Evolutionary conservation across 2,797 vertebrate species (phyloP).

Genomic region (Acropternis orthonyx): DNA sequence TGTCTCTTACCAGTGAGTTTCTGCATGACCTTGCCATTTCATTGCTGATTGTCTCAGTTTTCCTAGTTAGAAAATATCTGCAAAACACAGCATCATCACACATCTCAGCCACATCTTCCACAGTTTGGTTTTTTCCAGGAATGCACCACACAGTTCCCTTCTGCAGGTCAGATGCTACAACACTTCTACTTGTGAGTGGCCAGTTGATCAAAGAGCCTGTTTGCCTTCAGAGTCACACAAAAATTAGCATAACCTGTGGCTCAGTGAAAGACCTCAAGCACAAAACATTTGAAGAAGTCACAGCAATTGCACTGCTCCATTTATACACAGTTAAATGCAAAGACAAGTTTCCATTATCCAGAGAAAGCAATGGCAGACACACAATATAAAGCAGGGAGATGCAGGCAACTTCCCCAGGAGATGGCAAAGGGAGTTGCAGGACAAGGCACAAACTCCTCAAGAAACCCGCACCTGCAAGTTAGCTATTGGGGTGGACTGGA

Average conservation of each 20-base stretch:
- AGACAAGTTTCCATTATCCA: background rate
- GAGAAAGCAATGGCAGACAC: background rate
- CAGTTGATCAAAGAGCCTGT: background rate
- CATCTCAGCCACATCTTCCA: background rate
- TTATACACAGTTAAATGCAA: background rate
- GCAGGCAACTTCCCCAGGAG: background rate
- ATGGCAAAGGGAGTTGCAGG: background rate
- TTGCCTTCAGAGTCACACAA: background rate
- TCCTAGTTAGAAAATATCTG: background rate
- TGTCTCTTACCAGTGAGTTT: background rate
- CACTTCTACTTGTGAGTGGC: background rate
- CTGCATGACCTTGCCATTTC: background rate
- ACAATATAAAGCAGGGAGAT: background rate
- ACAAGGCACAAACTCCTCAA: background rate
- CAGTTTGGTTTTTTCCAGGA: background rate
- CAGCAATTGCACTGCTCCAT: background rate
- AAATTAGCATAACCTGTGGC: fast-evolving
- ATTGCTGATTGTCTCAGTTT: background rate
- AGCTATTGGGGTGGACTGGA: background rate
- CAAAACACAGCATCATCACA: background rate
- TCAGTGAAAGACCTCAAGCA: background rate
- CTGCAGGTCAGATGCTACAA: background rate
- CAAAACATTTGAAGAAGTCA: background rate
- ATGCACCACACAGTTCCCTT: background rate
- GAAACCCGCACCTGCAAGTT: background rate